Percentiles rank a stretch among this genome's conserved stretches.
Evolutionary conservation across 2,888 invertebrate species (phyloP).

Genomic region (Euproctis similis): DNA sequence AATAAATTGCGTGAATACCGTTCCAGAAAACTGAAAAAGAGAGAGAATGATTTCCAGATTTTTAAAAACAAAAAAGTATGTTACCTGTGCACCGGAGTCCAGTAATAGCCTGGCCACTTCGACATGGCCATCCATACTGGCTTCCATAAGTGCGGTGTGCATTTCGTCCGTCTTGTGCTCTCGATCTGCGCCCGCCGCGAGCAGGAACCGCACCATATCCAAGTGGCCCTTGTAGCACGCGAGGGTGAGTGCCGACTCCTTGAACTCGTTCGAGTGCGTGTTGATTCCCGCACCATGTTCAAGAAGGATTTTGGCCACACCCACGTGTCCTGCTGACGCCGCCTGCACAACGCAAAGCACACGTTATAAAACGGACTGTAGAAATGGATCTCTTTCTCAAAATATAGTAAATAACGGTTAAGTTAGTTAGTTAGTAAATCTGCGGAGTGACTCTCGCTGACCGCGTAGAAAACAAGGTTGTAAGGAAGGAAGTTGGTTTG

Average conservation of each 20-base stretch:
- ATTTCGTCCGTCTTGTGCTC: conserved; percentile 99
- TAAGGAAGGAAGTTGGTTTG: no score
- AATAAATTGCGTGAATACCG: no score
- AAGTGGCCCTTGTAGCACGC: conserved; percentile 98
- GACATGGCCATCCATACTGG: conserved; percentile 99
- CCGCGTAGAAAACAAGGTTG: no score
- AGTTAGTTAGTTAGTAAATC: no score
- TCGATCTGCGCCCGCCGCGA: conserved; percentile 96
- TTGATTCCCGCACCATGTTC: conserved; percentile 98
- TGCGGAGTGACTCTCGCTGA: no score
- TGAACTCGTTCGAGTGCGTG: conserved; percentile 99
- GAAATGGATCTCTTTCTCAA: background rate
- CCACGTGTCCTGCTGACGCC: conserved; percentile 95
- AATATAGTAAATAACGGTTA: no score
- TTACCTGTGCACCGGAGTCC: conserved; percentile 95
- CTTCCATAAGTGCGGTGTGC: conserved; percentile 99
- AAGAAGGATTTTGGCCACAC: conserved; percentile 91
- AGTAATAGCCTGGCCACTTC: conserved; percentile 96
- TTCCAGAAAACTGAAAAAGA: no score
- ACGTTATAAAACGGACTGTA: no score
- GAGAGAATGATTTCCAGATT: no score
- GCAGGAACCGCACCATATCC: conserved; percentile 96
- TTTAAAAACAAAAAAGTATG: background rate
- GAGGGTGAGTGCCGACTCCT: conserved; percentile 96
- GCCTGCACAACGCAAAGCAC: no score